Evolutionary conservation across 1,140 invertebrate genomes (phyloP).

Genomic region (Drosophila watanabei): DNA sequence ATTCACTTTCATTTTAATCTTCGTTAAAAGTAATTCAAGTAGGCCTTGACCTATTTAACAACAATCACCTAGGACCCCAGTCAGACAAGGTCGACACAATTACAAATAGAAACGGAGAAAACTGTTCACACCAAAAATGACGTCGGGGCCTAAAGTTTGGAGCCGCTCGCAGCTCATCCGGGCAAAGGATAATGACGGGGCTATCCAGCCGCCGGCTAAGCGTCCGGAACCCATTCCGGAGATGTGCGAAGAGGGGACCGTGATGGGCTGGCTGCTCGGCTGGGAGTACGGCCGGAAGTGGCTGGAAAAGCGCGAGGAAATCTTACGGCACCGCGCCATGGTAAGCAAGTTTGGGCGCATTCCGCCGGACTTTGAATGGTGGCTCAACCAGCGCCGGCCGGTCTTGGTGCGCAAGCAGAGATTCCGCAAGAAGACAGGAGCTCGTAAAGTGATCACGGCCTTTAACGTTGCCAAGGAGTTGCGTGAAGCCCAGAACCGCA

Average conservation of each 20-base stretch:
- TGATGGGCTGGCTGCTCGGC: constrained; percentile 34
- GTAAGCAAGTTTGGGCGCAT: constrained; percentile 11
- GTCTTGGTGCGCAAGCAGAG: constrained; percentile 32
- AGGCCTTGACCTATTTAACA: background rate
- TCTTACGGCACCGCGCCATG: constrained; percentile 6
- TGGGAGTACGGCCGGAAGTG: constrained; percentile 50
- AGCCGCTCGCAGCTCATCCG: constrained; percentile 6
- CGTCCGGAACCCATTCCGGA: constrained; percentile 25
- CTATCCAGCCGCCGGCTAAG: constrained; percentile 10
- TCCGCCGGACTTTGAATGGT: constrained; percentile 34
- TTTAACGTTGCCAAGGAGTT: constrained; percentile 18
- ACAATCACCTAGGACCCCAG: background rate
- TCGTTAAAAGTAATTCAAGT: background rate
- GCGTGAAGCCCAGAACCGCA: constrained; percentile 9
- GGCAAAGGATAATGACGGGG: constrained; percentile 18
- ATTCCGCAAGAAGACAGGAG: constrained; percentile 8
- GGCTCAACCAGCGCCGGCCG: constrained; percentile 43
- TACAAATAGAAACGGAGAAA: background rate
- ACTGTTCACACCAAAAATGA: constrained; percentile 1
- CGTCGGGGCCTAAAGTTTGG: constrained; percentile 1
- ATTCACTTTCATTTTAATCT: too few species aligned
- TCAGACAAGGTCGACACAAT: background rate
- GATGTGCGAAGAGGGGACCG: constrained; percentile 6
- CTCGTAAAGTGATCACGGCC: constrained; percentile 25
- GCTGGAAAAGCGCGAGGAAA: constrained; percentile 35